phyloP scores from a whole-genome alignment of 2,888 invertebrate genomes.

The Slavum lentiscoides region DNA sequence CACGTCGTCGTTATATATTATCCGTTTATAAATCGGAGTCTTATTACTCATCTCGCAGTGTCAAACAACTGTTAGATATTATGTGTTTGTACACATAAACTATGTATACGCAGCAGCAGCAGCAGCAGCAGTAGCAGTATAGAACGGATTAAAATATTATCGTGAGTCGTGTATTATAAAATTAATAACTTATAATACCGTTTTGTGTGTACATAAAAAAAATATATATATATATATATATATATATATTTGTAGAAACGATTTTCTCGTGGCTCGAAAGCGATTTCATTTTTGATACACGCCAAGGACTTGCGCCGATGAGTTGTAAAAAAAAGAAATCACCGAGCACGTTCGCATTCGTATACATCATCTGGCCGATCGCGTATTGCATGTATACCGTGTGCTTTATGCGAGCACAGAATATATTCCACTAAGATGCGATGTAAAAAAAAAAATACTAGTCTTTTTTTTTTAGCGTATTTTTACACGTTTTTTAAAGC shows the following conservation, averaged over 20 bases:
- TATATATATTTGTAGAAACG: not conserved
- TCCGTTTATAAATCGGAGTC: slow-evolving; percentile 51
- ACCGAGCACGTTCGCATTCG: not conserved
- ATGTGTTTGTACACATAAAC: not conserved
- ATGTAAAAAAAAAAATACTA: too few relatives aligned
- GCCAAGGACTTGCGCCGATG: too few relatives aligned
- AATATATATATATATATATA: too few relatives aligned
- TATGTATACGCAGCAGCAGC: not conserved
- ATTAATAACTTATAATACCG: slow-evolving; percentile 1
- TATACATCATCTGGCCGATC: not conserved
- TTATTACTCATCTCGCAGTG: slow-evolving; percentile 30
- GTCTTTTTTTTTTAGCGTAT: too few relatives aligned
- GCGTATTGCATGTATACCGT: too few relatives aligned
- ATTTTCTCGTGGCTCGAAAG: not conserved
- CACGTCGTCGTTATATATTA: slow-evolving; percentile 21
- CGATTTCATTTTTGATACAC: not conserved
- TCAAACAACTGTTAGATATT: slow-evolving; percentile 48
- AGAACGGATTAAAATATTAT: slow-evolving; percentile 39
- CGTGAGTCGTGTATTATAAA: slow-evolving; percentile 14
- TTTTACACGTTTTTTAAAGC: too few relatives aligned
- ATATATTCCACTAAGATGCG: too few relatives aligned
- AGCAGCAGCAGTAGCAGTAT: not conserved
- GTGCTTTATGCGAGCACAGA: too few relatives aligned
- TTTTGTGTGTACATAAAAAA: too few relatives aligned
- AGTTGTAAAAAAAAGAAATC: too few relatives aligned